phyloP scores from a whole-genome alignment of 2,113 vertebrate species.

The Sylvietta virens region DNA sequence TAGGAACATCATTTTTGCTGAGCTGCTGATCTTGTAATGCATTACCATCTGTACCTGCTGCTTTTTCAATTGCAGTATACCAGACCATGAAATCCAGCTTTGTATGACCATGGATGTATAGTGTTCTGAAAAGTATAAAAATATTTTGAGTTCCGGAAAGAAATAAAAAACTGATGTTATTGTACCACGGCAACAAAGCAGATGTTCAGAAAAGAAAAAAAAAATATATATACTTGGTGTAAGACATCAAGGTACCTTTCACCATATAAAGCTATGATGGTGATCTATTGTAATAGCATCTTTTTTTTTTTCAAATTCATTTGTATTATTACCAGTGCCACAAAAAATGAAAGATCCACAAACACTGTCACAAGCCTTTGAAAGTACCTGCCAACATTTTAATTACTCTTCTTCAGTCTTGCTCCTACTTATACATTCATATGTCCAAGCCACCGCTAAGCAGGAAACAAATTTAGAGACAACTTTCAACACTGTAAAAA shows the following conservation, averaged over 20 bases:
- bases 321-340: not conserved
- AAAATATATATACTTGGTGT: not conserved
- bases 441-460: not conserved
- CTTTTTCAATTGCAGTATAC: slow-evolving; percentile 89
- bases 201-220: not conserved
- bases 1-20: slow-evolving; percentile 92
- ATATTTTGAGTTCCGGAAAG: slow-evolving; percentile 24
- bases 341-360: not conserved
- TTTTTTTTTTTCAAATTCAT: not conserved
- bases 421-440: not conserved
- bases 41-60: slow-evolving; percentile 89
- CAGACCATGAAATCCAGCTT: slow-evolving; percentile 90
- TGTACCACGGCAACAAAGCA: not conserved
- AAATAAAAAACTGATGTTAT: not conserved
- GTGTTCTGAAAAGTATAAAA: slow-evolving; percentile 78
- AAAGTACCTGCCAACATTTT: not conserved
- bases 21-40: slow-evolving; percentile 93
- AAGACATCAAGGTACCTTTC: not conserved
- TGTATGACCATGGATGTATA: slow-evolving; percentile 89
- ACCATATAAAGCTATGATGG: not conserved
- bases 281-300: not conserved
- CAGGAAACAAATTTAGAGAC: not conserved
- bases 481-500: not conserved
- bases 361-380: not conserved
- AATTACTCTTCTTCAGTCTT: not conserved